These are phyloP conservation scores for Diglossa brunneiventris DNA, from an alignment of 2,113 vertebrate species.

Conservation along the genomic window DNA sequence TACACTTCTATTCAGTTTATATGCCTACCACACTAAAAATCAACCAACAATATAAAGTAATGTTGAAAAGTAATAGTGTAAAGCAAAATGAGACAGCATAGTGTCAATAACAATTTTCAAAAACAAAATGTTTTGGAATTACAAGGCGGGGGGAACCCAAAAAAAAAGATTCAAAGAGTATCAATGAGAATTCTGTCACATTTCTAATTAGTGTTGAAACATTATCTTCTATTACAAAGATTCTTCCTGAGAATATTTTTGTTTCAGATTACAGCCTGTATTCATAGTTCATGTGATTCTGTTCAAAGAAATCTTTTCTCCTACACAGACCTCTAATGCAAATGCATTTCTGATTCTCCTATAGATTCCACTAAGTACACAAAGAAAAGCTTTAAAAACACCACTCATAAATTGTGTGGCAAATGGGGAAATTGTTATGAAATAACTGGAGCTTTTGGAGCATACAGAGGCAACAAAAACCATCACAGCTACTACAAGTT, in stretches of 20 bases:
- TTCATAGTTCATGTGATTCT: not conserved
- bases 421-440: not conserved
- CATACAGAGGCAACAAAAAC: not conserved
- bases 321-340: not conserved
- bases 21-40: not conserved
- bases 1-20: not conserved
- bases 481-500: not conserved
- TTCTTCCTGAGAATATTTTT: not conserved
- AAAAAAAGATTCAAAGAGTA: not conserved
- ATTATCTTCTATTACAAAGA: not conserved
- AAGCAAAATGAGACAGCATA: not conserved
- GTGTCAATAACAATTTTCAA: not conserved
- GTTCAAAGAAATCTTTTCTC: not conserved
- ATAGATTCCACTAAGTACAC: not conserved
- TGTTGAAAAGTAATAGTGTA: not conserved
- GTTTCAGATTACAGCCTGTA: not conserved
- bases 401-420: not conserved
- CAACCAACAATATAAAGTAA: not conserved
- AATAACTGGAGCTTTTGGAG: not conserved
- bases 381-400: not conserved
- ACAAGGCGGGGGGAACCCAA: rapidly evolving
- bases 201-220: not conserved
- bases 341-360: not conserved
- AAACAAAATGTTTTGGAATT: not conserved
- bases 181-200: not conserved